Percentiles rank a stretch among this genome's conserved stretches.
Conservation (phyloP, 2,113 vertebrate genomes). For the Sclerurus mexicanus region DNA sequence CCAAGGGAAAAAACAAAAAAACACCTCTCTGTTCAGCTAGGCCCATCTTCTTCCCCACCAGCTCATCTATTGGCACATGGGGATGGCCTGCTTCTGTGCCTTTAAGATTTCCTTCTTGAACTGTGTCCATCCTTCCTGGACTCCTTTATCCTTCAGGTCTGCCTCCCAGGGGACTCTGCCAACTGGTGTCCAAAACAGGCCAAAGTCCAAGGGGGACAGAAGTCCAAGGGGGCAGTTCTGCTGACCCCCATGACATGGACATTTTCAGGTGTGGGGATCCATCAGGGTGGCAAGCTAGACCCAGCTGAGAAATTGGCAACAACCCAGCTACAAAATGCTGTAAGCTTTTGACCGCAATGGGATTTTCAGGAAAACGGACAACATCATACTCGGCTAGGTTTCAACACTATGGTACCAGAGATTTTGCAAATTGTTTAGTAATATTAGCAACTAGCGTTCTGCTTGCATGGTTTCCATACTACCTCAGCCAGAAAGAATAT, state of each 20-base stretch:
- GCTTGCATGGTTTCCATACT: neutral
- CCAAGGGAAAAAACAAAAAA: neutral
- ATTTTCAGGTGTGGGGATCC: neutral
- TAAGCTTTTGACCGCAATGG: neutral
- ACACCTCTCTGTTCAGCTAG: neutral
- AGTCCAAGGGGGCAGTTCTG: neutral
- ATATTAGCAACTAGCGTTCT: neutral
- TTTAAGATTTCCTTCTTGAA: neutral
- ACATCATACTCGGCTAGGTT: neutral
- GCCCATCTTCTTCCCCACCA: neutral
- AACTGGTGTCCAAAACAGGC: neutral
- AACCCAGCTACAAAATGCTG: neutral
- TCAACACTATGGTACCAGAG: rapidly evolving
- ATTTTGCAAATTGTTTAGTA: neutral
- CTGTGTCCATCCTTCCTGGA: neutral
- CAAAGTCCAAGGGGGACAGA: neutral
- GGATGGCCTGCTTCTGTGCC: too few relatives aligned
- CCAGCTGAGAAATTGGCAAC: neutral
- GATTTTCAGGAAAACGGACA: neutral
- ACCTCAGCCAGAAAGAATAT: neutral
- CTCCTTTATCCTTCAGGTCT: neutral
- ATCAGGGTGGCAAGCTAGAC: neutral
- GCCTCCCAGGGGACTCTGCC: neutral
- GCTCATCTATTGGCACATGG: neutral
- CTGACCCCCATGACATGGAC: neutral